Evolutionary conservation across 2,888 invertebrate genomes (phyloP).

Genomic region (Sabellastarte sp.): DNA sequence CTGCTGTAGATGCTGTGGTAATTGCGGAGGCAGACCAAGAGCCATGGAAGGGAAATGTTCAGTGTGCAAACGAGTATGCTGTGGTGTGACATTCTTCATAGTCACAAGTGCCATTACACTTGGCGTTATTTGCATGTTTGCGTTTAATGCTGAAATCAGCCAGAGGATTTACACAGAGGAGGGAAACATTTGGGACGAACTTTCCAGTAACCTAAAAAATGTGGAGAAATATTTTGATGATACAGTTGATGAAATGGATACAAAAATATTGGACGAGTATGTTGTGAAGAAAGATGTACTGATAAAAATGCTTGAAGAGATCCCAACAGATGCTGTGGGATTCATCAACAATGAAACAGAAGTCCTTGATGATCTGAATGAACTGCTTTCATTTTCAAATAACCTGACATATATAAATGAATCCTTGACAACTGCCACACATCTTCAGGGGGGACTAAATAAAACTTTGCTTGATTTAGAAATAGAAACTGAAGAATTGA

Average conservation of each 20-base stretch:
- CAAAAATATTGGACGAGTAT: not conserved
- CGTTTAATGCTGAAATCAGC: not conserved
- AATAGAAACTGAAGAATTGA: too few relatives aligned
- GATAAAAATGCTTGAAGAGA: not conserved
- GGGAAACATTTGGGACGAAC: not conserved
- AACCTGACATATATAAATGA: too few relatives aligned
- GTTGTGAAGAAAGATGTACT: not conserved
- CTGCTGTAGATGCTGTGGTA: conserved; percentile 1
- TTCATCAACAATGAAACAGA: too few relatives aligned
- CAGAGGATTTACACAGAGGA: not conserved
- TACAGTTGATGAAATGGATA: not conserved
- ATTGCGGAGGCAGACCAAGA: not conserved
- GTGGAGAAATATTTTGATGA: not conserved
- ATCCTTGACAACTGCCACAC: too few relatives aligned
- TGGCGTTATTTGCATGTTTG: conserved; percentile 1
- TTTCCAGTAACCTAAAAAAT: not conserved
- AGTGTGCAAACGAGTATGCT: not conserved
- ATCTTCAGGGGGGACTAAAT: too few relatives aligned
- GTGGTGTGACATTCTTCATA: not conserved
- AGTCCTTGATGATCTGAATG: too few relatives aligned
- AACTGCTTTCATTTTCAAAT: too few relatives aligned
- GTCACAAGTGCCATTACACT: not conserved
- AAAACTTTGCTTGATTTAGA: too few relatives aligned
- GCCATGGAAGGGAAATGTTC: not conserved
- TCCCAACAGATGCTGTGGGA: not conserved